Conservation (phyloP, 1,140 invertebrate species). For the Pemphigus obesinymphae region DNA sequence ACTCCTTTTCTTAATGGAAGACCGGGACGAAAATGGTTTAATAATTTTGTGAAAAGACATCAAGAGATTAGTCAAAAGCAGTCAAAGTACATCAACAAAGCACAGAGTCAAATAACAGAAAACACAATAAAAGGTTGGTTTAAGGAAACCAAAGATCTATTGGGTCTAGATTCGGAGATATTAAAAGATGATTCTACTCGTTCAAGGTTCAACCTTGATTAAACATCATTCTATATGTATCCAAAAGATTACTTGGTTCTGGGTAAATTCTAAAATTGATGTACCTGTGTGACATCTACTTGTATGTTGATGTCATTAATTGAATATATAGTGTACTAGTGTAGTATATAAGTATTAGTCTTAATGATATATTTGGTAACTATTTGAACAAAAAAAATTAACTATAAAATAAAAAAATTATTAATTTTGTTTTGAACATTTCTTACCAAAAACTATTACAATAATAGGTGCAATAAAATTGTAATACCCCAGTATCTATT, state of each 20-base stretch:
- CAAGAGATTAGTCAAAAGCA: constrained; percentile 44
- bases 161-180: constrained; percentile 46
- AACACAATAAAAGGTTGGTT: constrained; percentile 1
- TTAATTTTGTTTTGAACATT: too few species aligned
- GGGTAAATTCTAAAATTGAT: too few species aligned
- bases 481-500: too few species aligned
- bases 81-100: not conserved
- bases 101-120: not conserved
- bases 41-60: constrained; percentile 47
- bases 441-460: too few species aligned
- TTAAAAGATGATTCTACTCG: constrained; percentile 47
- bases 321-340: too few species aligned
- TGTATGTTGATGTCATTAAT: too few species aligned
- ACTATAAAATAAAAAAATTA: too few species aligned
- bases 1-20: constrained; percentile 15
- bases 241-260: constrained; percentile 47
- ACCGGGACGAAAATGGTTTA: constrained; percentile 38
- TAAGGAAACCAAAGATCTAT: not conserved
- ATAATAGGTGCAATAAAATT: too few species aligned
- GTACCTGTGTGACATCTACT: too few species aligned
- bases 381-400: too few species aligned
- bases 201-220: constrained; percentile 52
- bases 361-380: too few species aligned
- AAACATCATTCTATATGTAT: constrained; percentile 49
- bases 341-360: too few species aligned